These are phyloP conservation scores for Neodiprion fabricii DNA, from an alignment of 1,140 invertebrate genomes.

Conservation along the genomic window DNA sequence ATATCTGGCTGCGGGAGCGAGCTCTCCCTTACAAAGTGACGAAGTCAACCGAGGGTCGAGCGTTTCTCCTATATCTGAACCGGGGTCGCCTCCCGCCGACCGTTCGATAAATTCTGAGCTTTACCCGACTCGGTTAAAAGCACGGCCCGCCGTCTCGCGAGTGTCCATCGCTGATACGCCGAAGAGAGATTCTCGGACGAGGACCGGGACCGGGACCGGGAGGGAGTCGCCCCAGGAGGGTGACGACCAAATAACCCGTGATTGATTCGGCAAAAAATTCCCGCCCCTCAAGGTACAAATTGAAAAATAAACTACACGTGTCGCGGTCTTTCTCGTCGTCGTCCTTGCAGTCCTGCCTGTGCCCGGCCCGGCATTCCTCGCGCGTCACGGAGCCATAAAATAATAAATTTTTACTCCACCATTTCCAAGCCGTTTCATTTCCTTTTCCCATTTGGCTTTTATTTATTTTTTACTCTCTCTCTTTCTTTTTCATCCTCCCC, in stretches of 20 bases:
- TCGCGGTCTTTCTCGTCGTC: conserved; percentile 20
- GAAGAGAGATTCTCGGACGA: conserved; percentile 33
- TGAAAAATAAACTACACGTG: conserved; percentile 55
- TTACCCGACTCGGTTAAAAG: conserved; percentile 32
- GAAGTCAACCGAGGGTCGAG: too few species aligned
- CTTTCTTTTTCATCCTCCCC: too few species aligned
- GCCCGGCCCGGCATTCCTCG: not conserved
- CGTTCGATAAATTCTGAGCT: conserved; percentile 41
- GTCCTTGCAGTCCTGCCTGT: not conserved
- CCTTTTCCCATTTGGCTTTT: not conserved
- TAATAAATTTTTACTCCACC: conserved; percentile 2
- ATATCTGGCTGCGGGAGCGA: too few species aligned
- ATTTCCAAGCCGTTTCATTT: conserved; percentile 3
- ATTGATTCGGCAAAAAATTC: conserved; percentile 53
- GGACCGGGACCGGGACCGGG: conserved; percentile 2
- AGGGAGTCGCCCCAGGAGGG: conserved; percentile 27
- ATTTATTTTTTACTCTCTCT: not conserved
- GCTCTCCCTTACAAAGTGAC: too few species aligned
- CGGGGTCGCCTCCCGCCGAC: not conserved
- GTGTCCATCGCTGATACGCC: conserved; percentile 47
- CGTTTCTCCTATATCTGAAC: too few species aligned
- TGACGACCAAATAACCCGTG: conserved; percentile 51
- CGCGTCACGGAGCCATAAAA: conserved; percentile 6
- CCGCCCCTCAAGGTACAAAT: conserved; percentile 40
- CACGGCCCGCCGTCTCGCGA: conserved; percentile 29